Conservation (phyloP, 1,140 invertebrate genomes). For the Agrypnia vestita region DNA sequence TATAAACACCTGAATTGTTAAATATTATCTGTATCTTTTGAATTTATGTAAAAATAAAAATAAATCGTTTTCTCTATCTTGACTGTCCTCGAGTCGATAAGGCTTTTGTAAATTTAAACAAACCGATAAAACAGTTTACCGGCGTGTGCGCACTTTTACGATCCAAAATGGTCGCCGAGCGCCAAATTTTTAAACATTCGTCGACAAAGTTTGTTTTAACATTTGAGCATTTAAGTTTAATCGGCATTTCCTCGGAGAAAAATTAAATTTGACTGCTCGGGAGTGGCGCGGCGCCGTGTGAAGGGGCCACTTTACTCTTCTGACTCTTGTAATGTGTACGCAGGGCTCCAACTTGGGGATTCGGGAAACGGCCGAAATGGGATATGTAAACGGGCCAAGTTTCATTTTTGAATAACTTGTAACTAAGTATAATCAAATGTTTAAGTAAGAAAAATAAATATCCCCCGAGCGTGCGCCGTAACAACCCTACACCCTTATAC, state of each 20-base stretch:
- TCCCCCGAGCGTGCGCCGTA: not conserved
- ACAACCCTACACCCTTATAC: not conserved
- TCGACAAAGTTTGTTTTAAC: conserved; percentile 10
- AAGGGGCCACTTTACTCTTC: conserved; percentile 7
- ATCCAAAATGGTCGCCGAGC: conserved; percentile 16
- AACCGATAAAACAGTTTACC: too few relatives aligned
- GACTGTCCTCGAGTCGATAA: too few relatives aligned
- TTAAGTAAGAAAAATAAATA: conserved; percentile 29
- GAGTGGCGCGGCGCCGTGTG: not conserved
- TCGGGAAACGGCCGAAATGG: conserved; percentile 4
- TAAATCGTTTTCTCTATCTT: too few relatives aligned
- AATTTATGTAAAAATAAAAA: too few relatives aligned
- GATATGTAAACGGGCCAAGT: conserved; percentile 25
- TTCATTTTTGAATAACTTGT: conserved; percentile 29
- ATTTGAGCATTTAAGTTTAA: conserved; percentile 37
- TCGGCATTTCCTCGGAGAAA: conserved; percentile 18
- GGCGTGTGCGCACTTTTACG: not conserved
- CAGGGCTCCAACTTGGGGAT: not conserved
- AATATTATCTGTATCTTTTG: too few relatives aligned
- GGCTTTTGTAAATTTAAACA: too few relatives aligned
- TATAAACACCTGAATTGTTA: too few relatives aligned
- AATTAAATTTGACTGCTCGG: conserved; percentile 26
- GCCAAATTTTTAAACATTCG: not conserved
- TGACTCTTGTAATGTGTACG: not conserved
- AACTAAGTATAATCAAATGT: conserved; percentile 24